Evolutionary conservation across 35 echinoderm and acorn worm genomes (phyloP), one percentile per base, ranked within the genome.

Genomic region (Ophioderma brevispina): DNA sequence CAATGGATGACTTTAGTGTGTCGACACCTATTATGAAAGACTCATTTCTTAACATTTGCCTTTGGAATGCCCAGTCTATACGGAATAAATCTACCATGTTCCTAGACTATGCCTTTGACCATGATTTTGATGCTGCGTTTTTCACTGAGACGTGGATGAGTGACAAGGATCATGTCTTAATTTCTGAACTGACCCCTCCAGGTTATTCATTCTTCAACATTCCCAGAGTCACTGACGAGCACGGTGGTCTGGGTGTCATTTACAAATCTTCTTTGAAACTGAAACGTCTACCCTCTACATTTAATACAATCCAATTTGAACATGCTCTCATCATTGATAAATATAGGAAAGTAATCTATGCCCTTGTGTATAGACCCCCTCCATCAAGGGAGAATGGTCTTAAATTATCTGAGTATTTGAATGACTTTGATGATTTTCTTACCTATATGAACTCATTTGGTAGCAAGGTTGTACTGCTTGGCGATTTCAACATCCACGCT

Each of bases 401-500:
- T 25, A 38, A 34, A 56, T 55, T 50, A 18, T 36, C 76, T 5
- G 52, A 37, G 39, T 92, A 92, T 49, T 32, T 96, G 0, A 31
- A 1, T 64, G 87, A 96, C 15, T 89, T 92, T 77, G 78, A 86
- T 13, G 35, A 39, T 34, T 87, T 96, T 19, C 4, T 92, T 4
- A 42, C 37, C 4, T 34, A 82, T 30, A 38, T 89, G 21, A 81
- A 11, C 30, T 13, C 59, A 19, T 34, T 34, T 37, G 75, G 75
- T 40, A 25, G 43, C n/a, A 92, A 92, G 43, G 35, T 96, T n/a
- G 13, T 92, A 28, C 78, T 92, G 50, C 19, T 92, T 18, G 93
- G 93, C 32, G 93, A 95, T 46, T 91, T 95, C 32, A 95, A 95
- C 70, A 25, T 92, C 10, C 89, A 95, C 37, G 37, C 92, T 23